Evolutionary conservation across 1,140 invertebrate species (phyloP).

Genomic region (Ganaspis sp.): DNA sequence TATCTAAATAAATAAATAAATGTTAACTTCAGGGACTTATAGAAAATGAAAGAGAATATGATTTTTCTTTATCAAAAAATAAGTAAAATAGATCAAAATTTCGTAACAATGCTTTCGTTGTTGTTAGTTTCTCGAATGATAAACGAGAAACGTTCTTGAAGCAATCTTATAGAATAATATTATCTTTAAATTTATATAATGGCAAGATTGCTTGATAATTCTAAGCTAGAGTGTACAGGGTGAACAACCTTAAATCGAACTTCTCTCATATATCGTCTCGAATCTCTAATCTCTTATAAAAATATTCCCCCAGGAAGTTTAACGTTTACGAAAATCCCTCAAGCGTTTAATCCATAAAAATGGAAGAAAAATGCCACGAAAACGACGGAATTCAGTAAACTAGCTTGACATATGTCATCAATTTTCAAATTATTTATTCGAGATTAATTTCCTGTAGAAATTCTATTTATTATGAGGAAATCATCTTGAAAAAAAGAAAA

Average conservation of each 20-base stretch:
- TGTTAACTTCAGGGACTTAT: no score
- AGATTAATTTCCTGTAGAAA: no score
- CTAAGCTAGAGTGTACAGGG: background rate
- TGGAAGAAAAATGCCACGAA: slow-evolving; percentile 1
- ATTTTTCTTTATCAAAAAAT: no score
- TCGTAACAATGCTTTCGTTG: no score
- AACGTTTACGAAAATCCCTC: slow-evolving; percentile 29
- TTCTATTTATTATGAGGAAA: no score
- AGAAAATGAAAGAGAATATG: no score
- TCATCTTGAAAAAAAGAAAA: no score
- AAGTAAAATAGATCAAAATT: no score
- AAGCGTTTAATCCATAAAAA: slow-evolving; percentile 30
- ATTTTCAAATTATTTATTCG: no score
- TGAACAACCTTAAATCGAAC: background rate
- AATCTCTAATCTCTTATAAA: slow-evolving; percentile 1
- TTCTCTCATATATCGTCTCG: background rate
- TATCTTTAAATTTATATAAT: background rate
- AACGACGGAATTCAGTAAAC: background rate
- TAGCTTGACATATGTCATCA: background rate
- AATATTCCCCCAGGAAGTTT: slow-evolving; percentile 13
- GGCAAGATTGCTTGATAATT: background rate
- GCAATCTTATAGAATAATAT: background rate
- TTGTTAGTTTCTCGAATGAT: no score
- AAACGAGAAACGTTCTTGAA: no score
- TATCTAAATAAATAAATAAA: no score